phyloP scores from a whole-genome alignment of 2,888 invertebrate species.

The Leistus spinibarbis region DNA sequence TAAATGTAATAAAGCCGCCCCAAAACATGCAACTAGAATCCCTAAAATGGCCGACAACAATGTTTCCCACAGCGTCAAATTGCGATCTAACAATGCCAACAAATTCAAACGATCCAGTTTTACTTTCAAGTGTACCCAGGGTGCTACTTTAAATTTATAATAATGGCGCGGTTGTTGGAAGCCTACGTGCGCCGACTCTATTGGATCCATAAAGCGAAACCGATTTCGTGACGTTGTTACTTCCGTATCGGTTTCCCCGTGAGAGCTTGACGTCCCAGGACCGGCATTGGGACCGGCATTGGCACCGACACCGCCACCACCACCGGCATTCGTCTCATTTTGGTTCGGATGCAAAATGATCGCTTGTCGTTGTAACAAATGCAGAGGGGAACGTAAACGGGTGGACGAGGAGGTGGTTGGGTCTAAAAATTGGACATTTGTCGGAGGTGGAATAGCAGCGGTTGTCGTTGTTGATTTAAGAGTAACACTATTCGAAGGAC shows the following conservation, averaged over 20 bases:
- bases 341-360: conserved; percentile 21
- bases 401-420: conserved; percentile 8
- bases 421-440: conserved; percentile 25
- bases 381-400: conserved; percentile 21
- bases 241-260: conserved; percentile 64
- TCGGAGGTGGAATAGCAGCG: conserved; percentile 11
- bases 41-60: conserved; percentile 83
- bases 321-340: not conserved
- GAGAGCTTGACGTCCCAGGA: conserved; percentile 61
- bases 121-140: conserved; percentile 73
- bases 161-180: conserved; percentile 60
- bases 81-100: conserved; percentile 91
- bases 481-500: conserved; percentile 48
- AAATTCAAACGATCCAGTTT: conserved; percentile 91
- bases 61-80: conserved; percentile 82
- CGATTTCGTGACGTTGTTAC: conserved; percentile 62
- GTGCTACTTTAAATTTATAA: conserved; percentile 77
- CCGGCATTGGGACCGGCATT: conserved; percentile 47
- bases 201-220: conserved; percentile 64
- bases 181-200: conserved; percentile 51
- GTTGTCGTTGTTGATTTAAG: conserved; percentile 24
- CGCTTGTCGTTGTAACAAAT: conserved; percentile 48
- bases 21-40: conserved; percentile 82
- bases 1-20: conserved; percentile 79
- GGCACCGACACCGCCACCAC: too few relatives aligned